These are phyloP conservation scores for Columbina picui DNA, from an alignment of 2,113 vertebrate genomes.

Conservation along the genomic window DNA sequence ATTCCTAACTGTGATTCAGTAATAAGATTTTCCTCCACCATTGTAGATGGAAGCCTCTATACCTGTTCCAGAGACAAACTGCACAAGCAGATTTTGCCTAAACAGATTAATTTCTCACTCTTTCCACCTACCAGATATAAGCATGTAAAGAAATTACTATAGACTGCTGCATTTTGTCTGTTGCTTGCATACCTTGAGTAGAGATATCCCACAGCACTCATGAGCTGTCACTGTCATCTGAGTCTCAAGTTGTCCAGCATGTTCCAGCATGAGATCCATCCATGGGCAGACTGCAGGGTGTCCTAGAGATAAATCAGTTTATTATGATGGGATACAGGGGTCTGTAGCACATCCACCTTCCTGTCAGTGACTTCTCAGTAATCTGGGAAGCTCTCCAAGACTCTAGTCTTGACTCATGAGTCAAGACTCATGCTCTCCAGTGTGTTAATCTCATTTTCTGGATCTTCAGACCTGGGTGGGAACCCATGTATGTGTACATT, in stretches of 20 bases:
- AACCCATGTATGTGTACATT: rapidly evolving
- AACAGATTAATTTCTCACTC: neutral
- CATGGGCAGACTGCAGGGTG: neutral
- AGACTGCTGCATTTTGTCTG: neutral
- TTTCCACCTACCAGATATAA: neutral
- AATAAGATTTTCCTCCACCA: neutral
- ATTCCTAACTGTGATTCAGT: neutral
- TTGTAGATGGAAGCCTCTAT: neutral
- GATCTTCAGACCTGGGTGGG: neutral
- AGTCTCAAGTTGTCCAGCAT: neutral
- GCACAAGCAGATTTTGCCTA: neutral
- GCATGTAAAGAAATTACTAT: neutral
- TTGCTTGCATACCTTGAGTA: neutral
- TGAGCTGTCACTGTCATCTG: rapidly evolving
- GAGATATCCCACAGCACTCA: neutral
- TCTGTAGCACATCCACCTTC: neutral
- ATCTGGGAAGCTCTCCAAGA: neutral
- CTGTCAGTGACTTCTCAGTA: neutral
- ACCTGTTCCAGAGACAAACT: neutral
- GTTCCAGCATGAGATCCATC: neutral
- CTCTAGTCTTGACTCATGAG: rapidly evolving
- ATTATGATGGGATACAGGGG: neutral
- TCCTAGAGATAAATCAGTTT: neutral
- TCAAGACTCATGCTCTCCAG: rapidly evolving
- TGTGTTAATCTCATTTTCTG: neutral